A percentile compares a stretch with the other conserved stretches of the same genome.
Evolutionary conservation across 2,113 vertebrate genomes (phyloP).

Genomic region (Bambusicola thoracicus): DNA sequence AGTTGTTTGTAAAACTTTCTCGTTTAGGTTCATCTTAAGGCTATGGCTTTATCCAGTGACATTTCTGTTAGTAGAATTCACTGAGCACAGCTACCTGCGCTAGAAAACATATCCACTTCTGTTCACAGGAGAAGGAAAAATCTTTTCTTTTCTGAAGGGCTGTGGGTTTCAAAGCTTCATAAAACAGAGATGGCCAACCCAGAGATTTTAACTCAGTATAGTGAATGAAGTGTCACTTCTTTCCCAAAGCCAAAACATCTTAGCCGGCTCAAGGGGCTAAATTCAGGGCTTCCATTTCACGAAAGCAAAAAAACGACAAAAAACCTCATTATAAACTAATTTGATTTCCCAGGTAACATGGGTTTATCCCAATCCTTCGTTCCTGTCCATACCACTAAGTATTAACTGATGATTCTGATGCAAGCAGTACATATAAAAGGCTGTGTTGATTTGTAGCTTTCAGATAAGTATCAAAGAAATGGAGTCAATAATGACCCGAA

Average conservation of each 20-base stretch:
- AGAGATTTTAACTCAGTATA: conserved; percentile 43
- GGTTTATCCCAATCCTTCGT: conserved; percentile 7
- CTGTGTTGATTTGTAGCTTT: neutral
- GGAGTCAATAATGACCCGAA: neutral
- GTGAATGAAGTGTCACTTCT: conserved; percentile 5
- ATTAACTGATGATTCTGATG: neutral
- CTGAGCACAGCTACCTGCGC: neutral
- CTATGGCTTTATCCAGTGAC: neutral
- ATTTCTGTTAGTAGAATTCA: neutral
- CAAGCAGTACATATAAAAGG: neutral
- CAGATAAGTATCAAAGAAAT: neutral
- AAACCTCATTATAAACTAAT: neutral
- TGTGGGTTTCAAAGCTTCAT: conserved; percentile 23
- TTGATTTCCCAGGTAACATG: neutral
- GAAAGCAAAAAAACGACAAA: neutral
- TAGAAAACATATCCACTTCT: conserved; percentile 12
- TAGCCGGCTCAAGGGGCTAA: neutral
- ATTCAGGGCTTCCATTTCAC: neutral
- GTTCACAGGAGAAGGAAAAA: neutral
- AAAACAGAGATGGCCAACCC: neutral
- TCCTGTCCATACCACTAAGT: neutral
- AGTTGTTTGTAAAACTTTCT: neutral
- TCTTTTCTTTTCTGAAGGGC: neutral
- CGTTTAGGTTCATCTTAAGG: neutral
- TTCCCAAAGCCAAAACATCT: conserved; percentile 8